Evolutionary conservation across 2,888 invertebrate species (phyloP), one percentile per base, ranked within the genome.

Genomic region (Aradus depressus): DNA sequence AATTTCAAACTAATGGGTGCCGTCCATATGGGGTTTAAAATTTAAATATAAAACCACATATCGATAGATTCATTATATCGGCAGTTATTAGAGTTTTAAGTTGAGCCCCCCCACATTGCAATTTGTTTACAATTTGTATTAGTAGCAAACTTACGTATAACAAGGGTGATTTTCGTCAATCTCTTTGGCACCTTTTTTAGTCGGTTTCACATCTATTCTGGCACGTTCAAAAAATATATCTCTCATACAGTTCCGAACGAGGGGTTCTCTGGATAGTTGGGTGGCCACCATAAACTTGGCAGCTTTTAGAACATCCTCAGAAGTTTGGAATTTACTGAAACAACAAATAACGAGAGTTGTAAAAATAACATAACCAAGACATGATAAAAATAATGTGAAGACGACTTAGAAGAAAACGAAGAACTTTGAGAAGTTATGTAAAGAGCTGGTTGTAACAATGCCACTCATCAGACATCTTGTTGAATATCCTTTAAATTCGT

Each of bases 101-200:
- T n/a, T n/a, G n/a, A n/a, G n/a, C n/a, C n/a, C n/a, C n/a, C n/a
- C n/a, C n/a, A n/a, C n/a, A n/a, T n/a, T n/a, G n/a, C n/a, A n/a
- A n/a, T n/a, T n/a, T n/a, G n/a, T n/a, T n/a, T n/a, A n/a, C n/a
- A n/a, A n/a, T n/a, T n/a, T n/a, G n/a, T n/a, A n/a, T n/a, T n/a
- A n/a, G n/a, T n/a, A 21, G 18, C 31, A 41, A 5, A 59, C 59
- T 59, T 61, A 76, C 77, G 73, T 72, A 64, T 77, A 91, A 60
- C 88, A 84, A 0, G 84, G 76, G 67, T 98, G 95, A 59, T 83
- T 81, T 70, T 98, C 97, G 65, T 98, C 98, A 56, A 99, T 92
- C 63, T 91, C 88, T 69, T 93, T 93, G 31, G 84, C 65, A 1
- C 98, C 98, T 59, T 86, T 84, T 64, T 86, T 85, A 0, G 96